Percentiles rank a stretch among this genome's conserved stretches.
Conservation (phyloP, 2,797 vertebrate genomes). For the Ptychobarbus kaznakovi region DNA sequence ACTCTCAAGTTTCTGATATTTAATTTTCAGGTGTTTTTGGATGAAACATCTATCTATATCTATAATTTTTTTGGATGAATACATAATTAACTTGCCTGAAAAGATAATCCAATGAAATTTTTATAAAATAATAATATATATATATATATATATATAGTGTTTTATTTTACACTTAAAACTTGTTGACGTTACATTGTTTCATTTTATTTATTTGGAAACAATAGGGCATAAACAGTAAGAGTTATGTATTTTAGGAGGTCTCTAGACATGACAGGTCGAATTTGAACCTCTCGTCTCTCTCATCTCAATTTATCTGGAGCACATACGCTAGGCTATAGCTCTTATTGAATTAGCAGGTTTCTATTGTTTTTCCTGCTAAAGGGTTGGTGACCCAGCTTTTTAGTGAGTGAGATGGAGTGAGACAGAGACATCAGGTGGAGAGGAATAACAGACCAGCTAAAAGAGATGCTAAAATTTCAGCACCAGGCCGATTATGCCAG, state of each 20-base stretch:
- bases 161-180: neutral
- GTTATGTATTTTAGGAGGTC: neutral
- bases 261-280: neutral
- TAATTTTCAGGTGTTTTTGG: neutral
- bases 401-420: slow-evolving; percentile 4
- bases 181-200: neutral
- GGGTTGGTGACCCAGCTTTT: slow-evolving; percentile 6
- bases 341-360: slow-evolving; percentile 19
- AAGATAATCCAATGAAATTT: too few species aligned
- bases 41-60: neutral
- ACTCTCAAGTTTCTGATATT: neutral
- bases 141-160: too few species aligned
- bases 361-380: slow-evolving; percentile 10
- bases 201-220: neutral
- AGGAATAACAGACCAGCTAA: slow-evolving; percentile 53
- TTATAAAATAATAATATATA: too few species aligned
- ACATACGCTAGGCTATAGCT: neutral
- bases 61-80: neutral
- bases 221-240: neutral
- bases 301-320: neutral
- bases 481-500: slow-evolving; percentile 60
- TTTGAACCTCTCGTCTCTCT: neutral
- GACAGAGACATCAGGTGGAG: slow-evolving; percentile 47
- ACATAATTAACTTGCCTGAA: neutral
- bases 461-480: slow-evolving; percentile 55